Base-by-base conservation (phyloP, 2,888 invertebrate genomes). In the Capitulum mitella region DNA sequence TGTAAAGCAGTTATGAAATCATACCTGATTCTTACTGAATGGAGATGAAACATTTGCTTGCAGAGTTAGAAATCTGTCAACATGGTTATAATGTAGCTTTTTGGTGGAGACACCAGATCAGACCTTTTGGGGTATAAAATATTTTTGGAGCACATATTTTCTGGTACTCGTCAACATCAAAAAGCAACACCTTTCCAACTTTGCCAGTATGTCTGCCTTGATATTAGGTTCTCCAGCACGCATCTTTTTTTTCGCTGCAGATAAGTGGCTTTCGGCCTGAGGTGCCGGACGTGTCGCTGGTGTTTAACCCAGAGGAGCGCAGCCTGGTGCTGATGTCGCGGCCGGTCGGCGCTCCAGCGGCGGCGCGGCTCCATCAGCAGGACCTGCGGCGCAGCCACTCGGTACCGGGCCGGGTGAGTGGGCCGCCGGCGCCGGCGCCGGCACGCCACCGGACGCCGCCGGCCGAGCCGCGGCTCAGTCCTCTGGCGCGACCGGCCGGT, bases 221-320 rank as follows among this genome's bases (percentile, higher is more conserved):
- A 14, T 32, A 8, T 2, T 29, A 12, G 29, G 29, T 61, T 61
- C 61, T n/a, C n/a, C n/a, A n/a, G n/a, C n/a, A n/a, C n/a, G n/a
- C n/a, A n/a, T n/a, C n/a, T n/a, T n/a, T n/a, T n/a, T n/a, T n/a
- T n/a, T n/a, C n/a, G n/a, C n/a, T n/a, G n/a, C n/a, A 64, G 64
- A 32, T 6, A 2, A 10, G 26, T 26, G 70, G 40, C 6, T 26
- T 40, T 10, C 70, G 70, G 0, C 70, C 37, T 1, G 70, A 70
- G 12, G 70, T 70, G 37, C 70, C 70, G 5, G 70, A 70, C n/a
- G 70, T 70, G 10, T 70, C 70, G 19, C 70, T 70, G 8, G 70
- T 70, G 22, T 70, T 70, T 26, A 70, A 70, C 70, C 70, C 70
- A 12, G 40, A 70, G 6, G 70, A 70, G 70, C 70, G 70, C 10